A percentile compares a stretch with the other conserved stretches of the same genome.
Evolutionary conservation across 2,888 invertebrate genomes (phyloP).

Genomic region (Drosophila atripex): DNA sequence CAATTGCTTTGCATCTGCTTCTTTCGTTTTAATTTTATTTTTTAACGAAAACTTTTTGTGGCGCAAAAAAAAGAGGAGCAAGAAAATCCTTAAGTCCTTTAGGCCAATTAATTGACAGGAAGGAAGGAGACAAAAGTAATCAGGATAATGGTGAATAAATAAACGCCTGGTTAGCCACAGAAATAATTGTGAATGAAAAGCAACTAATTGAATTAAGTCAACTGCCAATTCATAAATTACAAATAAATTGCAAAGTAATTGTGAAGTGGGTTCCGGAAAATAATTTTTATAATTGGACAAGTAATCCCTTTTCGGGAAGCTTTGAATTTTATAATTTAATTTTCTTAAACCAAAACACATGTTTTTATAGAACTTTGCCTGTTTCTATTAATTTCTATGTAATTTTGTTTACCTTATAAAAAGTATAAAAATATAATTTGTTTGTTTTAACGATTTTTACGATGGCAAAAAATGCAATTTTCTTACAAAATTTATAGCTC

Average conservation of each 20-base stretch:
- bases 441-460: background rate
- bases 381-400: too few relatives aligned
- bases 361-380: background rate
- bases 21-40: conserved; percentile 23
- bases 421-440: background rate
- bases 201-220: conserved; percentile 29
- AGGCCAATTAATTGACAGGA: conserved; percentile 40
- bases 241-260: background rate
- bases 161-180: conserved; percentile 33
- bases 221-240: conserved; percentile 5
- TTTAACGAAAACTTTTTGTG: conserved; percentile 1
- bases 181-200: conserved; percentile 7
- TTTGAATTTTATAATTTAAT: background rate
- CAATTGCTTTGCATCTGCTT: conserved; percentile 37
- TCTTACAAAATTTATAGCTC: background rate
- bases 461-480: too few relatives aligned
- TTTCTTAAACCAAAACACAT: background rate
- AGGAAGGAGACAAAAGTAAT: conserved; percentile 12
- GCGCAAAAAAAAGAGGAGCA: background rate
- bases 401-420: background rate
- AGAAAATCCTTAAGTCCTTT: conserved; percentile 25
- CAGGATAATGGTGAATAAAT: conserved; percentile 39
- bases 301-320: background rate
- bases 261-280: too few relatives aligned
- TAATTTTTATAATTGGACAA: conserved; percentile 3